Evolutionary conservation across 2,888 invertebrate genomes (phyloP).

Genomic region (Drosophila rellima): DNA sequence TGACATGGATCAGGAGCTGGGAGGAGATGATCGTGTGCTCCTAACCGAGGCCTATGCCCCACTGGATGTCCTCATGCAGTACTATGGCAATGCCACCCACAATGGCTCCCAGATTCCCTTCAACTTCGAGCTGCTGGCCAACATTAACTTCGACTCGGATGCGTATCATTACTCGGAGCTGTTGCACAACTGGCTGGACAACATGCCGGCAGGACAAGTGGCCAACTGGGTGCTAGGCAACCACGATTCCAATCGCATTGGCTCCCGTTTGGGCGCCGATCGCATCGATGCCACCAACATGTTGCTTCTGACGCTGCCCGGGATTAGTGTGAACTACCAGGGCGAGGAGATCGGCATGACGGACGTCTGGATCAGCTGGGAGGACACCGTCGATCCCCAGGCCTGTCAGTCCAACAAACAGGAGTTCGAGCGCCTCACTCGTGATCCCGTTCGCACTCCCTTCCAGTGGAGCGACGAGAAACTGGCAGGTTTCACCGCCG

Average conservation of each 20-base stretch:
- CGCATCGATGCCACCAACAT: slow-evolving; percentile 93
- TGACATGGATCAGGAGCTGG: slow-evolving; percentile 83
- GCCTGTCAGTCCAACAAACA: slow-evolving; percentile 88
- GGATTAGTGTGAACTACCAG: slow-evolving; percentile 92
- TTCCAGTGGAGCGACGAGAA: slow-evolving; percentile 88
- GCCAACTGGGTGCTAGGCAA: slow-evolving; percentile 92
- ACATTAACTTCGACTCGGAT: slow-evolving; percentile 86
- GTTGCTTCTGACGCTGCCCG: slow-evolving; percentile 92
- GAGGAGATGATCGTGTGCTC: slow-evolving; percentile 86
- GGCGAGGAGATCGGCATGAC: slow-evolving; percentile 91
- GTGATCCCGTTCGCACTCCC: slow-evolving; percentile 89
- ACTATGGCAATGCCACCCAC: slow-evolving; percentile 87
- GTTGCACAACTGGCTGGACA: slow-evolving; percentile 88
- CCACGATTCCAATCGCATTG: slow-evolving; percentile 90
- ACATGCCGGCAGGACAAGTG: slow-evolving; percentile 87
- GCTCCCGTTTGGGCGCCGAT: slow-evolving; percentile 89
- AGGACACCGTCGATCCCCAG: slow-evolving; percentile 87
- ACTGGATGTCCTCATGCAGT: slow-evolving; percentile 87
- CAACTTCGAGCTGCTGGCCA: slow-evolving; percentile 88
- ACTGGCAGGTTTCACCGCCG: slow-evolving; percentile 82
- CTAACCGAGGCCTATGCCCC: slow-evolving; percentile 89
- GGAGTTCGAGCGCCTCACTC: slow-evolving; percentile 87
- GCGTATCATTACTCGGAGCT: slow-evolving; percentile 87
- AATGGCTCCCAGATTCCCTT: slow-evolving; percentile 89
- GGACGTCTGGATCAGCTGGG: slow-evolving; percentile 85